phyloP scores from a whole-genome alignment of 2,888 invertebrate genomes.

The Alsophila aescularia region DNA sequence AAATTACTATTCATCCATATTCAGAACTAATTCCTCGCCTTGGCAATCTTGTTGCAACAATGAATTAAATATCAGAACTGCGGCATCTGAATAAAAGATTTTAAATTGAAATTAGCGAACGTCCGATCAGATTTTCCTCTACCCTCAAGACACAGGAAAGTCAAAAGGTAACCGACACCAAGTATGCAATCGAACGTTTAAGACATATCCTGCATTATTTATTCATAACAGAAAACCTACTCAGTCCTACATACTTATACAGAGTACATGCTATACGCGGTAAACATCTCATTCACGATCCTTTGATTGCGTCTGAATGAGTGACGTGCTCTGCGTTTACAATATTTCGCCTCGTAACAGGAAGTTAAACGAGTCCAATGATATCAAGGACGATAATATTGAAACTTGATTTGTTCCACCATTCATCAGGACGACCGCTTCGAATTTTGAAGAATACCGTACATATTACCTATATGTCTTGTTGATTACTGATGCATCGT shows the following conservation, averaged over 20 bases:
- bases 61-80: constrained; percentile 27
- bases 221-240: constrained; percentile 69
- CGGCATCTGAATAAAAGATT: constrained; percentile 24
- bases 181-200: constrained; percentile 19
- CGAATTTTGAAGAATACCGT: constrained; percentile 25
- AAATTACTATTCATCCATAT: constrained; percentile 30
- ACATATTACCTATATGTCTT: too few relatives aligned
- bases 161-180: constrained; percentile 18
- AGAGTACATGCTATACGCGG: constrained; percentile 57
- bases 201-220: constrained; percentile 22
- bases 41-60: constrained; percentile 11
- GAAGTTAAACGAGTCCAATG: constrained; percentile 76
- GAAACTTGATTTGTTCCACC: constrained; percentile 61
- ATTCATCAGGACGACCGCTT: constrained; percentile 42
- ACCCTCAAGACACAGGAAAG: constrained; percentile 24
- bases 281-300: constrained; percentile 81
- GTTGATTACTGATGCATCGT: constrained; percentile 13
- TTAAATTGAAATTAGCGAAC: constrained; percentile 16
- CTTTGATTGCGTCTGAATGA: constrained; percentile 81
- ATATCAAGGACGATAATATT: constrained; percentile 77
- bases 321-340: constrained; percentile 79
- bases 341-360: constrained; percentile 74
- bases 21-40: constrained; percentile 16
- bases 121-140: constrained; percentile 22
- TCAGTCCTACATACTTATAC: constrained; percentile 48